These are phyloP conservation scores for Drosophila infuscata DNA, from an alignment of 2,888 invertebrate species.

Conservation along the genomic window DNA sequence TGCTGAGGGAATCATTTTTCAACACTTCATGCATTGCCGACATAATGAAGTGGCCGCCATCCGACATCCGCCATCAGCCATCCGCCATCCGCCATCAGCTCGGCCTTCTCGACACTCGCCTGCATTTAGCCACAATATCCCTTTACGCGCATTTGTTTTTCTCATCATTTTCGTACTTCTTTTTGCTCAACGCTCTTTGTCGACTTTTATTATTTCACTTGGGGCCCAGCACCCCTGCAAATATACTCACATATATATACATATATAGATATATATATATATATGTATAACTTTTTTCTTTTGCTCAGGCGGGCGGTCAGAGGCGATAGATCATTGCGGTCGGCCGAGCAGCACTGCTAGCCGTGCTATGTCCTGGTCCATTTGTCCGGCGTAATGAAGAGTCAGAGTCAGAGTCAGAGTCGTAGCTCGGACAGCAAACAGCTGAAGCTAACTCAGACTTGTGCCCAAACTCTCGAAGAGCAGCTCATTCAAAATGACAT, in stretches of 20 bases:
- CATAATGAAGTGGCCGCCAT: constrained; percentile 77
- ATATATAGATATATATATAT: background rate
- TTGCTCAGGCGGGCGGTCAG: constrained; percentile 20
- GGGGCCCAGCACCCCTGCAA: constrained; percentile 19
- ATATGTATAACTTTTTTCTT: background rate
- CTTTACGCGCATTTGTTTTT: constrained; percentile 67
- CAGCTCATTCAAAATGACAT: constrained; percentile 65
- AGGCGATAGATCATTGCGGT: constrained; percentile 78
- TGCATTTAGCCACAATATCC: constrained; percentile 74
- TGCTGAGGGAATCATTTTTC: constrained; percentile 79
- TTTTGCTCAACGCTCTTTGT: constrained; percentile 40
- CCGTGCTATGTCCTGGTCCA: constrained; percentile 37
- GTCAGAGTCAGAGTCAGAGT: constrained; percentile 46
- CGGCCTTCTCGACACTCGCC: constrained; percentile 4
- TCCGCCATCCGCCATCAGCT: constrained; percentile 13
- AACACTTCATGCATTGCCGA: constrained; percentile 77
- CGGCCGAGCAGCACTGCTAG: constrained; percentile 45
- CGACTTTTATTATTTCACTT: constrained; percentile 73
- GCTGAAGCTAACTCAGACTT: constrained; percentile 17
- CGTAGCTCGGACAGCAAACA: constrained; percentile 33
- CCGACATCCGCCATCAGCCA: constrained; percentile 15
- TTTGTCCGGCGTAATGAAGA: constrained; percentile 52
- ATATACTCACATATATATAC: background rate
- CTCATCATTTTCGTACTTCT: constrained; percentile 36
- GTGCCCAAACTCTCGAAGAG: constrained; percentile 1